These are phyloP conservation scores for Tringa solitaria DNA, from an alignment of 2,113 vertebrate species.

Conservation along the genomic window DNA sequence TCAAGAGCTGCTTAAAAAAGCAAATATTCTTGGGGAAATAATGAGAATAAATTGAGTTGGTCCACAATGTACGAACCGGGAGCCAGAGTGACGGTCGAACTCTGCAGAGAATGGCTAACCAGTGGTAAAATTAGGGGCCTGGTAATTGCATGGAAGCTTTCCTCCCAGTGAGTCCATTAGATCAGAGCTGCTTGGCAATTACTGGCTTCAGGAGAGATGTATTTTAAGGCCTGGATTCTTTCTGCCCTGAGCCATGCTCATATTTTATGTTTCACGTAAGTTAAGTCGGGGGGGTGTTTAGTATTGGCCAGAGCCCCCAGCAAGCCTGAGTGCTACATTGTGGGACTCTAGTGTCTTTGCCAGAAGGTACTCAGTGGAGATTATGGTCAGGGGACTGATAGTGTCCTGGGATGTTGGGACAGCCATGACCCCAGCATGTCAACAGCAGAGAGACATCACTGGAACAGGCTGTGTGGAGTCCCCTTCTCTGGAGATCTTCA, in stretches of 20 bases:
- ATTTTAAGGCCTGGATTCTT: neutral
- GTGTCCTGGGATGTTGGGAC: neutral
- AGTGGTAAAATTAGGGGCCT: neutral
- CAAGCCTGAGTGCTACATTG: accelerated
- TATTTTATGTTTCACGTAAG: neutral
- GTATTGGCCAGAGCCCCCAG: neutral
- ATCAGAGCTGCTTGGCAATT: neutral
- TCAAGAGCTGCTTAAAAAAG: slow-evolving; percentile 28
- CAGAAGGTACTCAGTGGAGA: neutral
- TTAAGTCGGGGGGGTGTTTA: neutral
- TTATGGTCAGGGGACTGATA: accelerated
- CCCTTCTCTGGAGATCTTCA: no score
- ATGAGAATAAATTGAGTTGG: neutral
- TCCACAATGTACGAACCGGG: accelerated
- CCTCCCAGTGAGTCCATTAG: neutral
- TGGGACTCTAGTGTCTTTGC: neutral
- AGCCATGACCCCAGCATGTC: neutral
- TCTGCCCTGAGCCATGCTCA: accelerated
- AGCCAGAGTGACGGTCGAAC: neutral
- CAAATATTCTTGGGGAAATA: slow-evolving; percentile 19
- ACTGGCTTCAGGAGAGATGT: neutral
- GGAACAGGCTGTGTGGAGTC: no score
- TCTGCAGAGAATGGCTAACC: neutral
- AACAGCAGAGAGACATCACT: neutral
- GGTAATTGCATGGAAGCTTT: neutral